phyloP scores from a whole-genome alignment of 2,888 invertebrate species.

The Cantharis rufa region DNA sequence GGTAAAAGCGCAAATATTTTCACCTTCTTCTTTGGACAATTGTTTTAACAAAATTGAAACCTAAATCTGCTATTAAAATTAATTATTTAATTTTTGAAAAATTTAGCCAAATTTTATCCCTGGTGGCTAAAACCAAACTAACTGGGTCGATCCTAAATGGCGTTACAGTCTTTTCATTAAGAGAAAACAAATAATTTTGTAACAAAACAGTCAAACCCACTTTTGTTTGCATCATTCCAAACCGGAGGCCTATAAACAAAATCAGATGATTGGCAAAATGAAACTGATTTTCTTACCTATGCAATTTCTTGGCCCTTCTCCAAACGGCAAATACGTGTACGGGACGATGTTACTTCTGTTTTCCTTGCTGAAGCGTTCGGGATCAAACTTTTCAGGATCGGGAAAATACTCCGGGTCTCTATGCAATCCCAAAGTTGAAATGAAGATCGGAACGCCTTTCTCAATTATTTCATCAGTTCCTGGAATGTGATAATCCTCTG shows the following conservation, averaged over 20 bases:
- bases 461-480: constrained; percentile 5
- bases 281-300: constrained; percentile 53
- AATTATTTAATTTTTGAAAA: constrained; percentile 38
- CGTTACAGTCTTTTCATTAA: constrained; percentile 53
- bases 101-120: constrained; percentile 56
- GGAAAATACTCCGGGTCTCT: constrained; percentile 19
- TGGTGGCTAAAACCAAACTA: constrained; percentile 53
- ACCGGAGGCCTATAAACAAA: constrained; percentile 54
- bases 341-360: constrained; percentile 59
- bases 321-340: constrained; percentile 62
- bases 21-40: too few relatives aligned
- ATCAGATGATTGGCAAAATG: neutral
- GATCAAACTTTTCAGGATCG: constrained; percentile 22
- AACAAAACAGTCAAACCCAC: constrained; percentile 56
- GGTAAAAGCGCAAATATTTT: too few relatives aligned
- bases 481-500: constrained; percentile 13
- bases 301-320: constrained; percentile 63
- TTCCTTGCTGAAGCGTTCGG: constrained; percentile 16
- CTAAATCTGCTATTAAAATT: too few relatives aligned
- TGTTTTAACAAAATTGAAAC: too few relatives aligned
- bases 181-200: constrained; percentile 51
- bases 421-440: constrained; percentile 17
- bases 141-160: constrained; percentile 54
- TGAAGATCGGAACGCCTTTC: constrained; percentile 9
- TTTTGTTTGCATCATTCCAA: constrained; percentile 59